Base-by-base conservation (phyloP, 2,888 invertebrate genomes). In the Blastobasis lacticolella region DNA sequence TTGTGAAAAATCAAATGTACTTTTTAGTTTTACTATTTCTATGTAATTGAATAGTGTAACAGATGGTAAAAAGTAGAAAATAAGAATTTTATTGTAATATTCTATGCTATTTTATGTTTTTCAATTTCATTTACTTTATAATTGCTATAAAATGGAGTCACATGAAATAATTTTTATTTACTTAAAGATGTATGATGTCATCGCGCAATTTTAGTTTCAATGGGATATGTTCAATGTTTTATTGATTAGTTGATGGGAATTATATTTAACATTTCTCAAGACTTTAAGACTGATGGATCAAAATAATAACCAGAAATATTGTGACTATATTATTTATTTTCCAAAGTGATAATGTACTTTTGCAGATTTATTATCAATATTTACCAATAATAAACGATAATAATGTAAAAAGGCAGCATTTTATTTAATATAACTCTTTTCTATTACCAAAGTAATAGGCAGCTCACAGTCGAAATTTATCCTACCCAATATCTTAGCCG, bases 241-340 rank as follows among this genome's bases (percentile, higher is more conserved):
- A 23, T 23, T 23, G 23, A 23, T 23, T 23, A 23, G 23, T 23
- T 23, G 1, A 23, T 23, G 23, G 23, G 23, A 23, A 23, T 23
- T 23, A 23, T 23, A 23, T 23, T 23, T 23, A 2, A 23, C 23
- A 2, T 23, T 23, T 23, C 23, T 23, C 23, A 23, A n/a, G 10
- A 42, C 10, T n/a, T 10, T 50, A 71, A 71, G 73, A 72, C 67
- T 71, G 69, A 70, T 62, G 62, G 62, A 64, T 62, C 54, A 57
- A 63, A 72, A 71, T 69, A 64, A 73, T 59, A 69, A 64, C 54
- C 61, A 62, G 55, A 48, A 51, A 53, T 60, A 64, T 58, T 64
- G 65, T 71, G 67, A 71, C 69, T 67, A 71, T 66, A 69, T 65
- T 68, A 68, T 75, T 75, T 75, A 73, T 72, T 76, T 69, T 69